Percentiles rank a stretch among this genome's conserved stretches.
Conservation (phyloP, 2,888 invertebrate genomes). For the Cerceris rybyensis region DNA sequence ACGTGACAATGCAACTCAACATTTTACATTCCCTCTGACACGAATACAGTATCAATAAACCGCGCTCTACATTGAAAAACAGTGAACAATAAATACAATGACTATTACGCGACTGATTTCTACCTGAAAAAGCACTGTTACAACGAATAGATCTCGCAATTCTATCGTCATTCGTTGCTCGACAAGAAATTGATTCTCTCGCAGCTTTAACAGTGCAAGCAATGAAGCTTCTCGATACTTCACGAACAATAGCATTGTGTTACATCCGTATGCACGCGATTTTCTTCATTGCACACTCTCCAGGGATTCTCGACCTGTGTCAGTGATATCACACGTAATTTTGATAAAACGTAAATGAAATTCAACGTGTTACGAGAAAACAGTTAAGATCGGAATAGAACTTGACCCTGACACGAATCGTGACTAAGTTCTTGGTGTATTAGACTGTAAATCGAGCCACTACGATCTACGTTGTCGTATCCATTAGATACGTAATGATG, state of each 20-base stretch:
- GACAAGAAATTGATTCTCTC: not conserved
- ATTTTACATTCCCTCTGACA: not conserved
- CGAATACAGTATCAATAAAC: not conserved
- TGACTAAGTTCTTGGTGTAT: not conserved
- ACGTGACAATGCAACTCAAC: not conserved
- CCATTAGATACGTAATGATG: not conserved
- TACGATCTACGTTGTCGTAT: not conserved
- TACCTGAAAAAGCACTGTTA: too few relatives aligned
- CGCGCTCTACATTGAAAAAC: not conserved
- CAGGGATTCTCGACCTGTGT: not conserved
- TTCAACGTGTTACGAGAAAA: not conserved
- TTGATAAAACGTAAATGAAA: not conserved
- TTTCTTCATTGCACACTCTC: not conserved
- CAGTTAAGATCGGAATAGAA: not conserved
- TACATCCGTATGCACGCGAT: not conserved
- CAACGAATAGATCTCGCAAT: not conserved
- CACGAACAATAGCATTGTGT: not conserved
- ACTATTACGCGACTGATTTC: too few relatives aligned
- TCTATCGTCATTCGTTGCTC: not conserved
- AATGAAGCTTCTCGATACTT: not conserved
- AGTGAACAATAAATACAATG: not conserved
- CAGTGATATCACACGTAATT: not conserved
- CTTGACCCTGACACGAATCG: constrained; percentile 3
- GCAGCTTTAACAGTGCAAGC: not conserved
- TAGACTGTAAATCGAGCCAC: not conserved